phyloP scores from a whole-genome alignment of 2,797 vertebrate genomes.

The Taeniopygia guttata region DNA sequence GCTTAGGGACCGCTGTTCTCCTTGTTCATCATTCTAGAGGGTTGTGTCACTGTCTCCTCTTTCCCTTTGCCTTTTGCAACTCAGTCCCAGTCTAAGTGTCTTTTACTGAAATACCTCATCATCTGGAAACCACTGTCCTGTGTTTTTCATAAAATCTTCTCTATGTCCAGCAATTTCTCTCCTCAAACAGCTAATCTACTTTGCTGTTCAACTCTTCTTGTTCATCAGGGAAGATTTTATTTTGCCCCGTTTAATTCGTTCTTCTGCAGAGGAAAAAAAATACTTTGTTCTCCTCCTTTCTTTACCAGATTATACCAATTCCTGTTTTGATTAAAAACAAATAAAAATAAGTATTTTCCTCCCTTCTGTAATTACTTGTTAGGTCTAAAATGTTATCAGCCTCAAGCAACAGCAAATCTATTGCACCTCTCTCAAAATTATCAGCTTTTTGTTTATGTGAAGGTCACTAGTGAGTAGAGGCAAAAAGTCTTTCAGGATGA shows the following conservation, averaged over 20 bases:
- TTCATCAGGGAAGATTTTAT: neutral
- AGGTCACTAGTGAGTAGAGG: neutral
- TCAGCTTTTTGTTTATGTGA: conserved; percentile 26
- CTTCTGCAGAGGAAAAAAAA: neutral
- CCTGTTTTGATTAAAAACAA: neutral
- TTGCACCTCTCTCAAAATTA: neutral
- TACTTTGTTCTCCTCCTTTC: neutral
- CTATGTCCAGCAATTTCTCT: neutral
- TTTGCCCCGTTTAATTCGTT: neutral
- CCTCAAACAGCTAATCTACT: neutral
- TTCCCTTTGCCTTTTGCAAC: neutral
- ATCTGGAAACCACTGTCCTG: neutral
- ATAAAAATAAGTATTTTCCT: neutral
- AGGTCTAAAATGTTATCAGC: neutral
- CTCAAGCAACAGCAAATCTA: conserved; percentile 13
- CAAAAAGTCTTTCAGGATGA: neutral
- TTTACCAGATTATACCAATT: neutral
- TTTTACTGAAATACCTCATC: neutral
- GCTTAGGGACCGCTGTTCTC: neutral
- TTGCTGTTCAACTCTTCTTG: neutral
- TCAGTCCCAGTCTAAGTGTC: neutral
- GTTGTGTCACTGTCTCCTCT: neutral
- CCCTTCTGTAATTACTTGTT: conserved; percentile 16
- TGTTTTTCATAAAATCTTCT: neutral
- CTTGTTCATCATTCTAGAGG: neutral